A percentile compares a stretch with the other conserved stretches of the same genome.
phyloP scores from a whole-genome alignment of 1,140 invertebrate genomes.

The Riptortus pedestris region DNA sequence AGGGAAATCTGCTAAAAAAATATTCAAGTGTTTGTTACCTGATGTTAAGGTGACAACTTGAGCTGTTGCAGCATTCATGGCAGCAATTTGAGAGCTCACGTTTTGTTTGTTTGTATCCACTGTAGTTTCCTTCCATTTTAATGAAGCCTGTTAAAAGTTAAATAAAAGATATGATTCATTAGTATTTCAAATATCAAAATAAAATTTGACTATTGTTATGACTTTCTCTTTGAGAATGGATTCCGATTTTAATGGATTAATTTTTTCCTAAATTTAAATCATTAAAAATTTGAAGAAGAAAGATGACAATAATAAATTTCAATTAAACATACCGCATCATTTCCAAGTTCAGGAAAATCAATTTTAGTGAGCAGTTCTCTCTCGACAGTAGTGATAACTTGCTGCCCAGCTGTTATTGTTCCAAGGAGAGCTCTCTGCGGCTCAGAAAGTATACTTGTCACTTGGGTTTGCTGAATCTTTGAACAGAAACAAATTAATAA shows the following conservation, averaged over 20 bases:
- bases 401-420: constrained; percentile 77
- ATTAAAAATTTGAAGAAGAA: too few species aligned
- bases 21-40: too few species aligned
- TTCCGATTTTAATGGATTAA: not conserved
- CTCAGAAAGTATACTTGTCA: constrained; percentile 72
- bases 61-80: constrained; percentile 98
- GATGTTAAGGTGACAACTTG: constrained; percentile 93
- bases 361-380: constrained; percentile 62
- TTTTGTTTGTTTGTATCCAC: constrained; percentile 93
- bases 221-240: not conserved
- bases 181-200: not conserved
- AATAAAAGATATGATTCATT: constrained; percentile 3
- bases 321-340: constrained; percentile 54
- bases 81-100: constrained; percentile 90
- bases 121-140: constrained; percentile 87
- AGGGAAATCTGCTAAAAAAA: too few species aligned
- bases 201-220: not conserved
- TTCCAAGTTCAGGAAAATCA: constrained; percentile 69
- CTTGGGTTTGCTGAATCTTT: constrained; percentile 74
- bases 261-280: too few species aligned
- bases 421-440: constrained; percentile 83
- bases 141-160: constrained; percentile 55
- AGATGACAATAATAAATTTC: too few species aligned
- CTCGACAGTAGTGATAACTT: constrained; percentile 77
- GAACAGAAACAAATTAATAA: constrained; percentile 30